A percentile compares a stretch with the other conserved stretches of the same genome.
Evolutionary conservation across 1,140 invertebrate genomes (phyloP).

Genomic region (Hirudo medicinalis): DNA sequence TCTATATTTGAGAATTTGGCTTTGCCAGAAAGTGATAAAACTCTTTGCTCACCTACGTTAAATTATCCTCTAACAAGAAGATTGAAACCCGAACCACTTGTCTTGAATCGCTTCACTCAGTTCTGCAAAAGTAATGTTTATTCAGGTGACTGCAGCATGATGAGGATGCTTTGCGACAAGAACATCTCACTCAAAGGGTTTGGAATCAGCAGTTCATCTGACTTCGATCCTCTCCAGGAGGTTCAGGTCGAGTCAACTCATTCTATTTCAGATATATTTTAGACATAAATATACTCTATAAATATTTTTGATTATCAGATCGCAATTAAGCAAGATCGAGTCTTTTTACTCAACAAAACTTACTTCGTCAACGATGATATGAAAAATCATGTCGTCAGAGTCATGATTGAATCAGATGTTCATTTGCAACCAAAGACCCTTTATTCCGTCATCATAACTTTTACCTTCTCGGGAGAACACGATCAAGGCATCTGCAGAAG

Average conservation of each 20-base stretch:
- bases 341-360: constrained; percentile 15
- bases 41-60: background rate
- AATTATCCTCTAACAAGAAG: constrained; percentile 14
- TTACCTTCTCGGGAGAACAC: constrained; percentile 21
- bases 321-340: constrained; percentile 20
- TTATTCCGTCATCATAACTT: constrained; percentile 21
- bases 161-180: constrained; percentile 21
- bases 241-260: constrained; percentile 6
- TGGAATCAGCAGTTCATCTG: constrained; percentile 19
- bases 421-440: constrained; percentile 8
- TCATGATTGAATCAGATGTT: constrained; percentile 9
- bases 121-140: constrained; percentile 21
- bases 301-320: background rate
- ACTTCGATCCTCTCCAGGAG: constrained; percentile 18
- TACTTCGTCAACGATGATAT: constrained; percentile 15
- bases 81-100: constrained; percentile 8
- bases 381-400: constrained; percentile 12
- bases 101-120: constrained; percentile 13
- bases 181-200: constrained; percentile 17
- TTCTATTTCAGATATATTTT: constrained; percentile 3
- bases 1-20: constrained; percentile 21
- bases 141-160: constrained; percentile 22
- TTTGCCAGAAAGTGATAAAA: constrained; percentile 6
- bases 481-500: constrained; percentile 20
- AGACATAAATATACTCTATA: background rate